Evolutionary conservation across 2,113 vertebrate genomes (phyloP), one percentile per base, ranked within the genome.

Genomic region (Oncorhynchus clarkii): DNA sequence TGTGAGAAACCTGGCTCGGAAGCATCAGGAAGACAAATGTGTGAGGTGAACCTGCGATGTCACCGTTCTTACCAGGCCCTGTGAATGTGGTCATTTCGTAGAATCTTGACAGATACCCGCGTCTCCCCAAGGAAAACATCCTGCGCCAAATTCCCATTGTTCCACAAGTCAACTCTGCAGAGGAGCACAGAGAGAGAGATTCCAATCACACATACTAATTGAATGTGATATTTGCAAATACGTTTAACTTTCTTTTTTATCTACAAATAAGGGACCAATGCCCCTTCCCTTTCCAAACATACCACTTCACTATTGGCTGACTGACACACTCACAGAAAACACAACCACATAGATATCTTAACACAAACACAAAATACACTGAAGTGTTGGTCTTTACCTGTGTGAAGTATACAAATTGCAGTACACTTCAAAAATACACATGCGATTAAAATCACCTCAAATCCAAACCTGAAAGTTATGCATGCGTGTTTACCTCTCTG

Each of bases 101-200:
- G 90, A 78, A 96, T 94, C 84, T 97, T 99, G 81, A 99, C 94
- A 26, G 96, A 95, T 83, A 98, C 96, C 78, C 96, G 93, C 16
- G 97, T 96, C 92, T 97, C 97, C 76, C 97, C 97, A 34, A 99
- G 92, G 87, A 99, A 99, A 87, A 97, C 80, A 76, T 99, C 97
- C 90, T 97, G 97, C 72, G 95, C 96, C 88, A 99, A 89, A 82
- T 97, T 99, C 73, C 96, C 97, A 87, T 96, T 99, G 93, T 99
- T 98, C 97, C 97, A 98, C 20, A 98, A 82, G 82, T 97, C 97
- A 68, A 98, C 94, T 90, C 97, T 98, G 90, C 82, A 95, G 94
- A 92, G 67, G 82, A 82, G 76, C 51, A 76, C 16, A 84, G 9
- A 45, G 39, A 45, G 39, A 11, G 39, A 45, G 2, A 45, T 34